Conservation (phyloP, 2,113 vertebrate species). For the Arvicanthis niloticus region DNA sequence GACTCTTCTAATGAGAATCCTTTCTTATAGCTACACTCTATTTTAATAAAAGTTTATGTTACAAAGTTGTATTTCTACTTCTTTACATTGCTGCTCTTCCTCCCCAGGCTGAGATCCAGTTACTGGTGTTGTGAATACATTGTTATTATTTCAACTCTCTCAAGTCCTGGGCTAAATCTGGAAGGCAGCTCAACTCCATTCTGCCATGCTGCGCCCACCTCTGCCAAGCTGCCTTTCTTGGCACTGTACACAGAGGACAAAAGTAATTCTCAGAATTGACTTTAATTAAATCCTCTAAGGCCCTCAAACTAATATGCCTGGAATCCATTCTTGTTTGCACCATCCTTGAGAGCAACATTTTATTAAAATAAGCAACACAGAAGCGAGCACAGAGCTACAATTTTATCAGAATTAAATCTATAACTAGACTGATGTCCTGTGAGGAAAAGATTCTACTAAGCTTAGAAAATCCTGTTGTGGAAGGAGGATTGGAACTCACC, state of each 20-base stretch:
- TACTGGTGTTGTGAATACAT: neutral
- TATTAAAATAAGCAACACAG: conserved; percentile 47
- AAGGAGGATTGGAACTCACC: neutral
- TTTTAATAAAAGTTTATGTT: neutral
- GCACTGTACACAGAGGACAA: neutral
- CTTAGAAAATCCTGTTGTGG: neutral
- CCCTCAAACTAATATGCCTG: neutral
- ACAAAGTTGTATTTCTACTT: conserved; percentile 12
- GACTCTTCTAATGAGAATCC: neutral
- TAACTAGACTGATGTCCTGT: neutral
- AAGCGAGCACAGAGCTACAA: neutral
- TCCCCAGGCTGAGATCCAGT: neutral
- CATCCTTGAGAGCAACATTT: conserved; percentile 4
- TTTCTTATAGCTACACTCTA: neutral
- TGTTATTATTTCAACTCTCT: conserved; percentile 43
- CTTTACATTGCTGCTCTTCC: neutral
- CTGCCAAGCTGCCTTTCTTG: neutral
- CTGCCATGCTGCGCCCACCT: neutral
- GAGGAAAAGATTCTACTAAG: neutral
- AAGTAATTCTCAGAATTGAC: conserved; percentile 49
- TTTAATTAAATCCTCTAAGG: conserved; percentile 45
- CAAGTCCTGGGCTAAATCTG: conserved; percentile 9
- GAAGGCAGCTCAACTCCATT: conserved; percentile 12
- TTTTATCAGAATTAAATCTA: conserved; percentile 59
- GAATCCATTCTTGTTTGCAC: neutral